Evolutionary conservation across 2,113 vertebrate genomes (phyloP).

Genomic region (Paracyprichromis sp.): DNA sequence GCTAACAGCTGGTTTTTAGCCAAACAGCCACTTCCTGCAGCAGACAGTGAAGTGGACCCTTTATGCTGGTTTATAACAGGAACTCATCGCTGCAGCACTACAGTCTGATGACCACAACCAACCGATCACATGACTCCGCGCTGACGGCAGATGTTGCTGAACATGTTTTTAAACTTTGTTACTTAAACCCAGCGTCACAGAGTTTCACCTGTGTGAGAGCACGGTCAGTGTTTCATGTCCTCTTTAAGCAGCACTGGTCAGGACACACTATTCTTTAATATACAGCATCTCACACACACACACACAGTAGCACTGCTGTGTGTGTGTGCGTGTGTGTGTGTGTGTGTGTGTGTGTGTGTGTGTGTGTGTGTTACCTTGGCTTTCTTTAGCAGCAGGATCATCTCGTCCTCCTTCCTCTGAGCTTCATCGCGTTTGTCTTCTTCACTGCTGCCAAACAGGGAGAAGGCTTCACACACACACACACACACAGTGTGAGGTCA

Average conservation of each 20-base stretch:
- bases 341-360: too few species aligned
- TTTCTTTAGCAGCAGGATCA: not conserved
- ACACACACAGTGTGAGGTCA: not conserved
- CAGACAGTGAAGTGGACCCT: not conserved
- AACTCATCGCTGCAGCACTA: not conserved
- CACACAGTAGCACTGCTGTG: not conserved
- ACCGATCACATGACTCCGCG: not conserved
- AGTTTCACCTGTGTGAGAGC: not conserved
- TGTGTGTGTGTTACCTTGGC: not conserved
- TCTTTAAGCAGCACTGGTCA: not conserved
- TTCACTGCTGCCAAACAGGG: not conserved
- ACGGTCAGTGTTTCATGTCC: not conserved
- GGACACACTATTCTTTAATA: not conserved
- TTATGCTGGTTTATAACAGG: not conserved
- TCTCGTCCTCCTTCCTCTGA: not conserved
- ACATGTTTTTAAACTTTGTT: not conserved
- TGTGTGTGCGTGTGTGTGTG: too few species aligned
- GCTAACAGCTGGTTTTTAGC: fast-evolving
- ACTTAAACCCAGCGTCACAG: not conserved
- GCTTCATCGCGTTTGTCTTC: not conserved
- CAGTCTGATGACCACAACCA: not conserved
- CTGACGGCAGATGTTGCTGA: not conserved
- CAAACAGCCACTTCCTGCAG: not conserved
- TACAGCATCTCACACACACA: not conserved
- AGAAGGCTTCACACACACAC: not conserved